Conservation (phyloP, 2,113 vertebrate species). For the Nibea coibor region DNA sequence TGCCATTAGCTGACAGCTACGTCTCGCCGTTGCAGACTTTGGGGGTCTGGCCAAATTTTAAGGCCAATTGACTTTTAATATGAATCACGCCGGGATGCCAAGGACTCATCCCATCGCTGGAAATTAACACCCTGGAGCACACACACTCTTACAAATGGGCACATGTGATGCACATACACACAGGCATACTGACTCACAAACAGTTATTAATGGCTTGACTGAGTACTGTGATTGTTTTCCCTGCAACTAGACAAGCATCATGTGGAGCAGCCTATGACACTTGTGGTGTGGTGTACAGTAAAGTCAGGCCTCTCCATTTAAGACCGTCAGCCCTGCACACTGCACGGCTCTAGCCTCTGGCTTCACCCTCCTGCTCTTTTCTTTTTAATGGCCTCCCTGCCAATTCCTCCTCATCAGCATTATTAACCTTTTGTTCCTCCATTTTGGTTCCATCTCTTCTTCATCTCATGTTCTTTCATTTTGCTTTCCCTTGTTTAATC, state of each 20-base stretch:
- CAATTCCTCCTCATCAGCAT: constrained; percentile 22
- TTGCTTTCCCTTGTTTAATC: background rate
- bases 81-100: constrained; percentile 82
- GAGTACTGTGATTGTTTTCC: constrained; percentile 75
- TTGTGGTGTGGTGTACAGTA: constrained; percentile 40
- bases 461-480: constrained; percentile 42
- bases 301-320: constrained; percentile 56
- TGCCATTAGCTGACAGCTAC: constrained; percentile 77
- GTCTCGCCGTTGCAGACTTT: constrained; percentile 74
- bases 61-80: constrained; percentile 88
- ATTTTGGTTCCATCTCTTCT: constrained; percentile 39
- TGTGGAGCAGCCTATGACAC: constrained; percentile 46
- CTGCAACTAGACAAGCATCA: constrained; percentile 67
- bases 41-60: constrained; percentile 84
- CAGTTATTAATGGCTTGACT: constrained; percentile 74
- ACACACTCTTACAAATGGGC: constrained; percentile 35
- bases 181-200: constrained; percentile 24
- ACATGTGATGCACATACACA: constrained; percentile 29
- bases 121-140: constrained; percentile 81
- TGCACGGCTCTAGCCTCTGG: background rate
- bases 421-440: constrained; percentile 38
- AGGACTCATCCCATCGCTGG: constrained; percentile 77
- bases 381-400: constrained; percentile 33
- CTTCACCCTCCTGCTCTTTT: constrained; percentile 38
- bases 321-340: constrained; percentile 33